These are phyloP conservation scores for Arizona elegans DNA, from an alignment of 2,113 vertebrate genomes.

Conservation along the genomic window DNA sequence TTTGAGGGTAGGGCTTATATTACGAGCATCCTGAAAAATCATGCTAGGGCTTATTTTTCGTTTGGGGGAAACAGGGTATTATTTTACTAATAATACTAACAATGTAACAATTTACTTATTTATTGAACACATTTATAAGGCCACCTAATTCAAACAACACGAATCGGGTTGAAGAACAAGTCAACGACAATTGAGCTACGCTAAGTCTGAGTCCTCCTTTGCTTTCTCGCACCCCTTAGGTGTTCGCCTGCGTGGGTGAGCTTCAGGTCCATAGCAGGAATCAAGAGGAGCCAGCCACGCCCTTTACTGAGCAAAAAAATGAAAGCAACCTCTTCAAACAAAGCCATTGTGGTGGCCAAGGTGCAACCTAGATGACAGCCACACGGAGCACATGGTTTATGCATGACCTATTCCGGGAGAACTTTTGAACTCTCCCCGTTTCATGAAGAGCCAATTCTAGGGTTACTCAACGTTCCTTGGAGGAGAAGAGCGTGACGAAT, in stretches of 20 bases:
- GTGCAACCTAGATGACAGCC: not conserved
- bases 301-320: not conserved
- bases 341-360: not conserved
- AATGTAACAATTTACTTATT: not conserved
- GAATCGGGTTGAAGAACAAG: not conserved
- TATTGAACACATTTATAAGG: not conserved
- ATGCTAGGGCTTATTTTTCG: no score
- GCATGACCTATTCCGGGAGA: not conserved
- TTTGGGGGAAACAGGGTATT: no score
- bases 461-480: not conserved
- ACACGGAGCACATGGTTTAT: not conserved
- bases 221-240: not conserved
- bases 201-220: not conserved
- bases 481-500: not conserved
- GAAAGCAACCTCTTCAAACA: constrained; percentile 10
- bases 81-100: not conserved
- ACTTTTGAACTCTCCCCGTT: constrained; percentile 33
- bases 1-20: no score
- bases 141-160: not conserved
- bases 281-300: not conserved
- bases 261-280: not conserved
- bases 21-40: no score
- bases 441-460: not conserved
- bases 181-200: not conserved
- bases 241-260: not conserved